Conservation (phyloP, 2,888 invertebrate genomes). For the Parnassius apollo region DNA sequence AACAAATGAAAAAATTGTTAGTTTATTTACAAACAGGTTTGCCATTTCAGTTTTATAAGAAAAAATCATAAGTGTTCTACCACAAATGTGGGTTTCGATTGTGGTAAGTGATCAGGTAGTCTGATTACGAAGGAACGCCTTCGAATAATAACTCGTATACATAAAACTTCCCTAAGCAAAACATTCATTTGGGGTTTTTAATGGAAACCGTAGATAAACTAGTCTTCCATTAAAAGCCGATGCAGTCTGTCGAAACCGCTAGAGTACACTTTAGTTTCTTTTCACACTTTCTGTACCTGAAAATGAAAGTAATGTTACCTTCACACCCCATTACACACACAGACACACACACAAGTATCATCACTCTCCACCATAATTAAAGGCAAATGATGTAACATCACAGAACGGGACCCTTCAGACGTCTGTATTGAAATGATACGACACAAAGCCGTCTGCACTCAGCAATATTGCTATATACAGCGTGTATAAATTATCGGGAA, state of each 20-base stretch:
- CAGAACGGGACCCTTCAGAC: constrained; percentile 43
- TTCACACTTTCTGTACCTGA: constrained; percentile 15
- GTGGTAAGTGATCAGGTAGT: no score
- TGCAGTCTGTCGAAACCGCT: constrained; percentile 2
- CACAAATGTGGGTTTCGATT: no score
- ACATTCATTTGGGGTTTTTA: neutral
- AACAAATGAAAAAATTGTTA: no score
- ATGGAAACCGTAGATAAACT: constrained; percentile 1
- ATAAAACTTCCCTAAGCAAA: no score
- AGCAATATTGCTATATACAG: constrained; percentile 68
- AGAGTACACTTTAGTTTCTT: constrained; percentile 15
- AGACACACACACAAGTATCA: constrained; percentile 31
- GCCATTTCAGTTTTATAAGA: no score
- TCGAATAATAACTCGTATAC: no score
- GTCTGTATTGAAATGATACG: constrained; percentile 55
- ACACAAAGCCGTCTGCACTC: constrained; percentile 73
- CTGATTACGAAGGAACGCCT: no score
- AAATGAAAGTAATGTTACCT: constrained; percentile 24
- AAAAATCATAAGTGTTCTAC: no score
- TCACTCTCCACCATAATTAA: constrained; percentile 54
- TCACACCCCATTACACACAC: constrained; percentile 36
- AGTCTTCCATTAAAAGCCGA: constrained; percentile 6
- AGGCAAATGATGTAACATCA: constrained; percentile 63
- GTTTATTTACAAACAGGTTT: no score
- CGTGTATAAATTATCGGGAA: constrained; percentile 24